A percentile compares a stretch with the other conserved stretches of the same genome.
Evolutionary conservation across 2,797 vertebrate genomes (phyloP).

Genomic region (Acanthurus lineatus): DNA sequence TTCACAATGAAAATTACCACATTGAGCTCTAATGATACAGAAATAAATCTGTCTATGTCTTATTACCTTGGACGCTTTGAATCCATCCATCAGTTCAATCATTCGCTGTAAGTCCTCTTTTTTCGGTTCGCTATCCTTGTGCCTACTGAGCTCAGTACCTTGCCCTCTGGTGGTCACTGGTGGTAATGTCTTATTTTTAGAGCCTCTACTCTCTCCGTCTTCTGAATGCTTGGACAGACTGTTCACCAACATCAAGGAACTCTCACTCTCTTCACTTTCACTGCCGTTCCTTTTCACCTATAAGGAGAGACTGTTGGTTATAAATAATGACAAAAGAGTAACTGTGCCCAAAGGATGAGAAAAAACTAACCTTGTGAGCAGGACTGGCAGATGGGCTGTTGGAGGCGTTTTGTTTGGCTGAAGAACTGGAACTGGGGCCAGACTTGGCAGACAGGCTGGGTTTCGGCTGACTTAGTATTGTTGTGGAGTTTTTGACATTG

Average conservation of each 20-base stretch:
- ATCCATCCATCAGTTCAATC: slow-evolving; percentile 88
- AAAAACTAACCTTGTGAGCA: slow-evolving; percentile 54
- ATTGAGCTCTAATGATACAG: not conserved
- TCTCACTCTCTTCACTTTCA: slow-evolving; percentile 33
- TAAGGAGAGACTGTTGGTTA: not conserved
- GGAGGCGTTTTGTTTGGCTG: not conserved
- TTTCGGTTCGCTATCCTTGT: slow-evolving; percentile 34
- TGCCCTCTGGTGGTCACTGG: slow-evolving; percentile 40
- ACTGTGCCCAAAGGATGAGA: not conserved
- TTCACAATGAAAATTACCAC: not conserved
- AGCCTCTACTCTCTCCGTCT: slow-evolving; percentile 13
- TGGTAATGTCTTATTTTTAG: slow-evolving; percentile 18
- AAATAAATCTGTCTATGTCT: not conserved
- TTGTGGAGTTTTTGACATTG: not conserved
- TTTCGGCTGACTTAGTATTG: slow-evolving; percentile 36
- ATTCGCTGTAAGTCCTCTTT: slow-evolving; percentile 79
- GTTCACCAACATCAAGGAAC: slow-evolving; percentile 52
- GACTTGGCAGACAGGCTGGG: slow-evolving; percentile 1
- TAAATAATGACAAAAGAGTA: not conserved
- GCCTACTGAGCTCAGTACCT: slow-evolving; percentile 27
- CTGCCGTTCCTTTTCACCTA: slow-evolving; percentile 65
- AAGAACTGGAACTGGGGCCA: not conserved
- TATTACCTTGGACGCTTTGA: slow-evolving; percentile 94
- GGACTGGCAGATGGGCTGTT: slow-evolving; percentile 40
- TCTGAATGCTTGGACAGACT: slow-evolving; percentile 59